Evolutionary conservation across 2,113 vertebrate species (phyloP).

Genomic region (Gavia stellata): DNA sequence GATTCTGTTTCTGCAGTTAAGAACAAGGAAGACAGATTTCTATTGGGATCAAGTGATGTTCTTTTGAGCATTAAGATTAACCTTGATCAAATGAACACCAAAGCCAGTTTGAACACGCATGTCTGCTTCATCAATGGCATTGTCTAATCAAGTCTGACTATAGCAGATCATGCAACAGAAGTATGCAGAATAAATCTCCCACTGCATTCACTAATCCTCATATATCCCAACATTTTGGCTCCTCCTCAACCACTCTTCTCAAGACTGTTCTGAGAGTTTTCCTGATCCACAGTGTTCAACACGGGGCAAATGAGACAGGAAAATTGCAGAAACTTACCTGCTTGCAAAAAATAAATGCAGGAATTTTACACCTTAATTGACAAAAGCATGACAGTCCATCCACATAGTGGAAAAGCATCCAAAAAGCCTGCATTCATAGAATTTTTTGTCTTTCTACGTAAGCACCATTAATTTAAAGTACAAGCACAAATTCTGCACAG

Average conservation of each 20-base stretch:
- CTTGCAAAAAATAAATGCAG: not conserved
- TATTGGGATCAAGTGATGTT: not conserved
- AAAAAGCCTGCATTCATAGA: not conserved
- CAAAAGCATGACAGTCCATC: not conserved
- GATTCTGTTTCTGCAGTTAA: not conserved
- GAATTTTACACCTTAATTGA: not conserved
- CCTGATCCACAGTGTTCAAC: not conserved
- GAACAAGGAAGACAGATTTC: not conserved
- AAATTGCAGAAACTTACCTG: not conserved
- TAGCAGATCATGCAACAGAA: not conserved
- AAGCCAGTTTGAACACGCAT: not conserved
- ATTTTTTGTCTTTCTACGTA: accelerated
- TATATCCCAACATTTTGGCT: not conserved
- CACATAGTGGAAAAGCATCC: not conserved
- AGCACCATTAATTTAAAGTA: not conserved
- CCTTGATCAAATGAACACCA: not conserved
- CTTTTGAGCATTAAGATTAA: not conserved
- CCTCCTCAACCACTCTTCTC: not conserved
- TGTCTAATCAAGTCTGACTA: not conserved
- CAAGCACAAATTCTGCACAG: not conserved
- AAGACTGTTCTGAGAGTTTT: not conserved
- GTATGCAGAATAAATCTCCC: not conserved
- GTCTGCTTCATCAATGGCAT: not conserved
- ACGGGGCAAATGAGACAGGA: not conserved
- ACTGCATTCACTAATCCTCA: not conserved